Evolutionary conservation across 64 coral and sea anemone genomes (phyloP), one percentile per base, ranked within the genome.

Genomic region (Porites australiensis): DNA sequence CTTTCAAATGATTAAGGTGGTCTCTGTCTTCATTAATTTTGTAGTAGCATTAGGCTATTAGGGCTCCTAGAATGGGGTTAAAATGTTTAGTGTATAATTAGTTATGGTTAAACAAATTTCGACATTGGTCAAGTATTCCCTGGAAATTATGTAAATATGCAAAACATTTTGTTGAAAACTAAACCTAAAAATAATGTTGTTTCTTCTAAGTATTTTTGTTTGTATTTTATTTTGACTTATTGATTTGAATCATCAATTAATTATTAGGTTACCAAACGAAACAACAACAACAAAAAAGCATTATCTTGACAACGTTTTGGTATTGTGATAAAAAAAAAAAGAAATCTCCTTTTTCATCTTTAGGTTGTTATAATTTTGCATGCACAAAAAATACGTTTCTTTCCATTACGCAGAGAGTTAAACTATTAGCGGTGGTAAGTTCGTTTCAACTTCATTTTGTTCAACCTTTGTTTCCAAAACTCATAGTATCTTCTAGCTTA

Each of bases 81-180:
- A 84, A 68, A 51, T 68, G 51, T 68, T 84, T 68, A 68, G 62
- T n/a, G 44, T 60, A 61, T 6, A 46, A 68, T 18, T 84, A 84
- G 67, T 84, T 69, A 82, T 64, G 81, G 27, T 84, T 84, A 69
- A 61, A 68, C 16, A 70, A 22, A 68, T 82, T 83, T 82, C 60
- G 14, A 45, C 63, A 82, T 37, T 37, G 27, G 27, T 37, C 27
- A 61, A 82, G 58, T 47, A 44, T 82, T 45, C 18, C 50, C 15
- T 82, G 59, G 19, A 69, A 69, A 68, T 84, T 84, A 63, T 84
- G 61, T 69, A 69, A 18, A 84, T 49, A 48, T 8, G 4, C 59
- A 7, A 82, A 65, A 48, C 9, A 44, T 45, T 82, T 82, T 47
- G 14, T 64, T 49, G 15, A 18, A 62, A 64, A n/a, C 53, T 60